Evolutionary conservation across 2,797 vertebrate genomes (phyloP).

Genomic region (Huso huso): DNA sequence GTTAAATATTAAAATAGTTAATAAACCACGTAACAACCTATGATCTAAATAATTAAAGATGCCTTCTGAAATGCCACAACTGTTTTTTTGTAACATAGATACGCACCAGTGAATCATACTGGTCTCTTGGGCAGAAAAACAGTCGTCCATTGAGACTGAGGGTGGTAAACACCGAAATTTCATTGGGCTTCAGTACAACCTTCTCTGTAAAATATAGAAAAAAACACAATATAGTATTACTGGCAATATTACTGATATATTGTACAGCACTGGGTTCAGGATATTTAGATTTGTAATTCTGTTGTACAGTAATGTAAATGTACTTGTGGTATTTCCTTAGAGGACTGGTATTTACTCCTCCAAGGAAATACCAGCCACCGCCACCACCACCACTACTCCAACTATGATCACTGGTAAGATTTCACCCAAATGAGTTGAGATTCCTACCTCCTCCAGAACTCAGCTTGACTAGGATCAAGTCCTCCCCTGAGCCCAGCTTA

Average conservation of each 20-base stretch:
- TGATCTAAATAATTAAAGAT: too few species aligned
- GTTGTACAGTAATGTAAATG: too few species aligned
- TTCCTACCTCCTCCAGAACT: constrained; percentile 89
- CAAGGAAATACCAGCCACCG: too few species aligned
- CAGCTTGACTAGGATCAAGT: constrained; percentile 83
- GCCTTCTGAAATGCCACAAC: too few species aligned
- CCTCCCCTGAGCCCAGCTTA: constrained; percentile 87
- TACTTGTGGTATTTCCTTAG: too few species aligned
- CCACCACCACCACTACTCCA: constrained; percentile 23
- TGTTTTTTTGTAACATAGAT: constrained; percentile 11
- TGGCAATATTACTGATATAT: too few species aligned
- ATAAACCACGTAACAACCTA: too few species aligned
- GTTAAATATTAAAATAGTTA: too few species aligned
- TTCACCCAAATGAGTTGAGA: constrained; percentile 23
- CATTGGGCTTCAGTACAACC: constrained; percentile 81
- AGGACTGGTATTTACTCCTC: too few species aligned
- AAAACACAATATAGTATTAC: constrained; percentile 6
- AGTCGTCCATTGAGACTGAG: constrained; percentile 87
- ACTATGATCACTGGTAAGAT: constrained; percentile 3
- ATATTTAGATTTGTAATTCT: too few species aligned
- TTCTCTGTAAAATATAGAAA: constrained; percentile 70
- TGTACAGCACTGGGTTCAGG: too few species aligned
- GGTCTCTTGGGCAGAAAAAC: constrained; percentile 84
- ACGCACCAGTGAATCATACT: constrained; percentile 87
- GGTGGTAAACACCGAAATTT: constrained; percentile 90